Base-by-base conservation (phyloP, 1,140 invertebrate genomes). In the Globodera rostochiensis region DNA sequence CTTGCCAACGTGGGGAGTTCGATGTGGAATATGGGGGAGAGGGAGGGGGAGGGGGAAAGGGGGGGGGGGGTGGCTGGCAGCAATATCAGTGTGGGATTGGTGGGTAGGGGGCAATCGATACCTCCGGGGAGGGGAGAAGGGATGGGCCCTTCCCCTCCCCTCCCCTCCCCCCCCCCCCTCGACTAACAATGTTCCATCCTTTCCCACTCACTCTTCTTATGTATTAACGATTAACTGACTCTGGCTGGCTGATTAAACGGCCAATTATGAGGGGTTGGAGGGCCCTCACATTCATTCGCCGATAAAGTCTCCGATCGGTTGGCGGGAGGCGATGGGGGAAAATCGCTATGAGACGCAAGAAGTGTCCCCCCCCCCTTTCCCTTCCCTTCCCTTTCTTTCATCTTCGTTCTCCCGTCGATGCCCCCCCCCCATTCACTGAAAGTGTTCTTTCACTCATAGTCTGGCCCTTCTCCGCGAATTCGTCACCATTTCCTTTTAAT, bases 91-190 rank as follows among this genome's bases (percentile, higher is more conserved):
- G 69, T 45, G 46, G 69, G 46, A 71, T 36, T 45, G 69, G 21
- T 45, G 69, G 69, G n/a, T 11, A 47, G 9, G 69, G 69, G 69
- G 25, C 69, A 71, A 71, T 71, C 69, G 21, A 71, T 71, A 71
- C 69, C 57, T 19, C 57, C 57, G 57, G 57, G 57, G 57, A 60
- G 57, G 19, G 57, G 5, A 15, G 15, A 60, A 15, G 57, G 57
- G 57, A 60, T 19, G 57, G 57, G 69, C 69, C 69, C n/a, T 6
- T 6, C 25, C 25, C n/a, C 11, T n/a, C n/a, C n/a, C n/a, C n/a
- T n/a, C 25, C n/a, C 46, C 25, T 19, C 46, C 69, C 1, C 11
- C 69, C 69, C 69, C 69, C 69, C 19, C 66, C 0, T 11, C 69
- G 25, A 36, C 69, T 9, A 36, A 71, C 69, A 71, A 71, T 45